phyloP scores from a whole-genome alignment of 2,113 vertebrate genomes.

The Neofelis nebulosa region DNA sequence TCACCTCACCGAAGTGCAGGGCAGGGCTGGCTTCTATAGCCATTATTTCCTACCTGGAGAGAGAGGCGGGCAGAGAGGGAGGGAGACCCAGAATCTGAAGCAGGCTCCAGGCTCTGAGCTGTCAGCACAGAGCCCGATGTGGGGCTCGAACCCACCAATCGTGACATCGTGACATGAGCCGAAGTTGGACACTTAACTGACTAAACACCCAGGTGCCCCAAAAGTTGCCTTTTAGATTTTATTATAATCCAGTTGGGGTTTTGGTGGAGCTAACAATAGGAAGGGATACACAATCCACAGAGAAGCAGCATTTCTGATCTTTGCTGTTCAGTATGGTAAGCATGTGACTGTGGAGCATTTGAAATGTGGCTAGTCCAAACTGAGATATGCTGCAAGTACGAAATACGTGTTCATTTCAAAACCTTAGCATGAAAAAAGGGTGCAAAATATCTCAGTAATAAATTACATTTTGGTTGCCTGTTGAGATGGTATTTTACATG shows the following conservation, averaged over 20 bases:
- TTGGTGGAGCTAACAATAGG: not conserved
- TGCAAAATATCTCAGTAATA: not conserved
- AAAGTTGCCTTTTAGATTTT: constrained; percentile 38
- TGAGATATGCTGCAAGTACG: not conserved
- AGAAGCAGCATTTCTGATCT: not conserved
- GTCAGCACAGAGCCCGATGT: too few species aligned
- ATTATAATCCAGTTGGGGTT: not conserved
- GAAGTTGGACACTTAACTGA: too few species aligned
- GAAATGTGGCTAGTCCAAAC: not conserved
- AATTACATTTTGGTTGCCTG: not conserved
- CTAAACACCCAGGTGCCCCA: not conserved
- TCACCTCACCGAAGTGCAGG: not conserved
- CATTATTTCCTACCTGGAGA: not conserved
- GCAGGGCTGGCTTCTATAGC: not conserved
- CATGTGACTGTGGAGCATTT: not conserved
- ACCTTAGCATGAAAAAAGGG: not conserved
- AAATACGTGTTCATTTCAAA: constrained; percentile 23
- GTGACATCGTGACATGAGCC: too few species aligned
- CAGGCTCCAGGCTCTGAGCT: too few species aligned
- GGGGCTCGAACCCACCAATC: too few species aligned
- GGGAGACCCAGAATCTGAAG: too few species aligned
- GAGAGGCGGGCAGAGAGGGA: too few species aligned
- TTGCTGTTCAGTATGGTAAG: not conserved
- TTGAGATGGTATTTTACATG: not conserved
- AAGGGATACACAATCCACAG: not conserved